phyloP scores from a whole-genome alignment of 1,140 invertebrate species.

The Eumeta japonica region DNA sequence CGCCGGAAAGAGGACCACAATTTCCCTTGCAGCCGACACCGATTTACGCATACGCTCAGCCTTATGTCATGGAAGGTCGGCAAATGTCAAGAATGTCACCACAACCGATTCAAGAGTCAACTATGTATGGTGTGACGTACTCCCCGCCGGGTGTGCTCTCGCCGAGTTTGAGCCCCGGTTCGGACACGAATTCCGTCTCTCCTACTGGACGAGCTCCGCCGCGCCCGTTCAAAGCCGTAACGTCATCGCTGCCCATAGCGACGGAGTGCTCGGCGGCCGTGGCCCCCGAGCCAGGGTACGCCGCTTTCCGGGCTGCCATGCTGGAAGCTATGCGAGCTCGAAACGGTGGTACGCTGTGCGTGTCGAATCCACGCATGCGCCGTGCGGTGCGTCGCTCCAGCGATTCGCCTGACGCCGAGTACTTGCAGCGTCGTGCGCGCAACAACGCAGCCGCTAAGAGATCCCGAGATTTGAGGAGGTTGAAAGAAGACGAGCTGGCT shows the following conservation, averaged over 20 bases:
- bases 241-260: conserved; percentile 65
- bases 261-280: conserved; percentile 48
- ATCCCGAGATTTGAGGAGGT: conserved; percentile 83
- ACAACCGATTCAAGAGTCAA: conserved; percentile 2
- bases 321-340: conserved; percentile 63
- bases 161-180: not conserved
- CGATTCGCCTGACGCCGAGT: conserved; percentile 61
- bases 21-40: not conserved
- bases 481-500: conserved; percentile 90
- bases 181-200: not conserved
- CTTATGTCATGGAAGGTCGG: not conserved
- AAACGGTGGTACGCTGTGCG: conserved; percentile 56
- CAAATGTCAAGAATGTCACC: no score
- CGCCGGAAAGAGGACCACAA: not conserved
- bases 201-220: conserved; percentile 8
- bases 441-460: conserved; percentile 96
- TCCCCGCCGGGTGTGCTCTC: not conserved
- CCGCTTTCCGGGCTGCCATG: conserved; percentile 66
- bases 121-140: conserved; percentile 19
- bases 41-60: not conserved
- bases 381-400: conserved; percentile 44
- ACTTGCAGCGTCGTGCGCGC: conserved; percentile 83
- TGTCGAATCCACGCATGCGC: conserved; percentile 68
- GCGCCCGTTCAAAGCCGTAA: conserved; percentile 72
- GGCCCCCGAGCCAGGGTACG: conserved; percentile 63